Conservation (phyloP, 2,113 vertebrate genomes). For the Catagonus wagneri region DNA sequence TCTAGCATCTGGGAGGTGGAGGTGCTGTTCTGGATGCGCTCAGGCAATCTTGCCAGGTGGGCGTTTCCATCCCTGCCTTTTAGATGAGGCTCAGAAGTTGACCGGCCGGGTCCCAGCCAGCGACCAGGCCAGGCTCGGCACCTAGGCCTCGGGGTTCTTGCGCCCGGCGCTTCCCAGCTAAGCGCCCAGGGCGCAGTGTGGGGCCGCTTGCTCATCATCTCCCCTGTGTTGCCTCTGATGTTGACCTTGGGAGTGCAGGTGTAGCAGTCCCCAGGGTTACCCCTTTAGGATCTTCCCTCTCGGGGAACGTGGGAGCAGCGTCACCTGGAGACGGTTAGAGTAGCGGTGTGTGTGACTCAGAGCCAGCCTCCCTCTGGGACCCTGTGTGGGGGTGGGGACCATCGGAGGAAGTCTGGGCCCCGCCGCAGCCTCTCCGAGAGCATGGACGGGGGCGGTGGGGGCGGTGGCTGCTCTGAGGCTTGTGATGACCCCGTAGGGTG, state of each 20-base stretch:
- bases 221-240: accelerated
- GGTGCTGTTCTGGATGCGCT: not conserved
- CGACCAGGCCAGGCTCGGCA: accelerated
- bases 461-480: not conserved
- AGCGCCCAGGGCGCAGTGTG: accelerated
- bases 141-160: accelerated
- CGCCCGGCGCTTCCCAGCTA: not conserved
- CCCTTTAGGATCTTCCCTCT: not conserved
- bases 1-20: not conserved
- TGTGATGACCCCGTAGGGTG: not conserved
- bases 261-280: not conserved
- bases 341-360: too few species aligned
- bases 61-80: not conserved
- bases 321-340: not conserved
- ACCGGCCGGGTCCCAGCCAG: not conserved
- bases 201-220: not conserved
- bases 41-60: accelerated
- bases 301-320: not conserved
- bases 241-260: not conserved
- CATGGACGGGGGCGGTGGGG: not conserved
- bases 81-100: not conserved
- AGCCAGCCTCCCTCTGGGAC: too few species aligned
- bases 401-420: not conserved
- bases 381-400: not conserved
- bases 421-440: not conserved